Evolutionary conservation across 2,888 invertebrate genomes (phyloP).

Genomic region (Sphaerophoria taeniata): DNA sequence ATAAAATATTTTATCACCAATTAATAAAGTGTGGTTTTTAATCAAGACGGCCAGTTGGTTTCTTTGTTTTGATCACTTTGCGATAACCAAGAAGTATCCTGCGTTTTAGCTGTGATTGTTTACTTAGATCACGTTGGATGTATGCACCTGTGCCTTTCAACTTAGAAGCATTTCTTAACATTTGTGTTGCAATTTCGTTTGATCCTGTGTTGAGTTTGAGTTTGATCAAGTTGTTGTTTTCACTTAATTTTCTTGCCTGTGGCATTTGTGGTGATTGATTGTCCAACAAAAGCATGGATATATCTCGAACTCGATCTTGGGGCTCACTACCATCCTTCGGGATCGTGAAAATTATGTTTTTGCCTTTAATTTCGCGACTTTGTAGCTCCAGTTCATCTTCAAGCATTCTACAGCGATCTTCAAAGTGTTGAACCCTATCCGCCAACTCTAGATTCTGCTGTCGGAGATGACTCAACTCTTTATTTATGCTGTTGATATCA

Average conservation of each 20-base stretch:
- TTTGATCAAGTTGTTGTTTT: background rate
- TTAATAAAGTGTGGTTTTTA: background rate
- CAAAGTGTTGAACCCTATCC: background rate
- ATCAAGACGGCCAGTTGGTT: background rate
- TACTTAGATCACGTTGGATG: too few relatives aligned
- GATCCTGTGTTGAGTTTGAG: background rate
- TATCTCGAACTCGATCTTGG: background rate
- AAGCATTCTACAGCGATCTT: background rate
- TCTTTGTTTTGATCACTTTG: background rate
- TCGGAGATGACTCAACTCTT: constrained; percentile 2
- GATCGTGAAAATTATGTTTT: background rate
- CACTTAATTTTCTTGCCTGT: background rate
- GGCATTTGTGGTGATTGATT: background rate
- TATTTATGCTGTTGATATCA: background rate
- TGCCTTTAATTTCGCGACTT: background rate
- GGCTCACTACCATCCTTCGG: background rate
- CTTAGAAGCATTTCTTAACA: too few relatives aligned
- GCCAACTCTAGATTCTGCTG: background rate
- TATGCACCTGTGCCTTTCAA: too few relatives aligned
- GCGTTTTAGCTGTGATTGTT: background rate
- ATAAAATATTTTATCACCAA: constrained; percentile 4
- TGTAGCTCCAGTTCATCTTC: background rate
- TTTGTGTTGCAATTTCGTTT: too few relatives aligned
- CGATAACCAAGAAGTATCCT: constrained; percentile 1
- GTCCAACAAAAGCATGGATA: background rate